Base-by-base conservation (phyloP, 2,113 vertebrate species). In the Indicator indicator region DNA sequence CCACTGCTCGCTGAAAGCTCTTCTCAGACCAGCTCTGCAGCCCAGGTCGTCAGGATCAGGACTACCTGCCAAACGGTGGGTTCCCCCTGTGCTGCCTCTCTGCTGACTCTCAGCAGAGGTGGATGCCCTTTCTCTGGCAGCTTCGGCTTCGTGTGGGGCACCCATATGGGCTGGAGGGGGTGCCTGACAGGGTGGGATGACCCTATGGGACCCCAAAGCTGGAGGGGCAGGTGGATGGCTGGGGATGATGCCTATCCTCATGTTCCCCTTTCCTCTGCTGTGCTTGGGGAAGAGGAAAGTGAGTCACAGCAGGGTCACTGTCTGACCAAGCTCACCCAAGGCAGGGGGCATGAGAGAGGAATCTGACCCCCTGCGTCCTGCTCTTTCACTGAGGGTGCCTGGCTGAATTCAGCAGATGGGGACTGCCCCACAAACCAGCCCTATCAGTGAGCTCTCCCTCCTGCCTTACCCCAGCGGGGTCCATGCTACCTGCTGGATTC, bases 401-500 rank as follows among this genome's bases (percentile, higher is more conserved):
- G 1, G 4, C 13, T 74, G 65, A 26, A 19, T 69, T 26, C 15
- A 4, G 3, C 21, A 55, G 46, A 27, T 1, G 1, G 12, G 50
- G 44, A 33, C 54, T 84, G 64, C 48, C 60, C 33, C 5, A 7
- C 4, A 3, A 67, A 36, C n/a, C 7, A 4, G 8, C 26, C 28
- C 38, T 0, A 1, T 50, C 3, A 9, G n/a, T 0, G 0, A 67
- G 33, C 40, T 84, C 0, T 0, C 24, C 26, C 46, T 67, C 28
- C 40, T 1, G 3, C 13, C 40, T 86, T 86, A 30, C 28, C 24
- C 56, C 30, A 56, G 20, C 56, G 74, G 36, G 13, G 14, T 86
- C 7, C 38, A 38, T 88, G 38, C 75, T 90, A 38, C 28, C 10
- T 0, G 3, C 30, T 1, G 1, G 40, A 30, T 52, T 50, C 1